Conservation (phyloP, 2,888 invertebrate genomes). For the Lissocephala sabroskyi region DNA sequence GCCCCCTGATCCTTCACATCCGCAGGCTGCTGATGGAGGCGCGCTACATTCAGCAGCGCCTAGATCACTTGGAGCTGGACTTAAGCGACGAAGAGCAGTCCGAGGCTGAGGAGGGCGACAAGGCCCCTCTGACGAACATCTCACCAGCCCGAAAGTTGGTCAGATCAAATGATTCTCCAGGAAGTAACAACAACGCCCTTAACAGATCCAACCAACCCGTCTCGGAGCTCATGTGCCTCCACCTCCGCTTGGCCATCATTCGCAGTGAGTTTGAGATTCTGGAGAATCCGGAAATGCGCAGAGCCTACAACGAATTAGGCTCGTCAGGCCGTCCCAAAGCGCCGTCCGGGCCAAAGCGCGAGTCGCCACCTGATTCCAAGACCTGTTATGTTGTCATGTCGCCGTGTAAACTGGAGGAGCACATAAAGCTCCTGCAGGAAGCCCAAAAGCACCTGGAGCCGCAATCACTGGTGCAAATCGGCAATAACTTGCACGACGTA, state of each 20-base stretch:
- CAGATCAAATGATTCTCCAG: too few species aligned
- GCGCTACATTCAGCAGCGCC: slow-evolving; percentile 73
- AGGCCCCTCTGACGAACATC: slow-evolving; percentile 1
- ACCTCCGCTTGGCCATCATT: slow-evolving; percentile 75
- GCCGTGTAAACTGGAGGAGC: slow-evolving; percentile 72
- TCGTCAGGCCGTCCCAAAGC: slow-evolving; percentile 39
- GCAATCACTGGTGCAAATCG: slow-evolving; percentile 71
- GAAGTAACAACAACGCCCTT: slow-evolving; percentile 56
- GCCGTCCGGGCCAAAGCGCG: background rate
- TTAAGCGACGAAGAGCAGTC: slow-evolving; percentile 67
- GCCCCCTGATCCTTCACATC: slow-evolving; percentile 74
- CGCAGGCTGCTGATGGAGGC: slow-evolving; percentile 75
- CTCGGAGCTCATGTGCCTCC: slow-evolving; percentile 74
- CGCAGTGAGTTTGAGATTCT: slow-evolving; percentile 76
- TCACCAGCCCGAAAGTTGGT: slow-evolving; percentile 24
- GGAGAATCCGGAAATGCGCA: slow-evolving; percentile 76
- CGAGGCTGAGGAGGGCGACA: slow-evolving; percentile 52
- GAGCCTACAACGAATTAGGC: slow-evolving; percentile 70
- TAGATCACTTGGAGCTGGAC: slow-evolving; percentile 72
- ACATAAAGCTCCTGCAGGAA: slow-evolving; percentile 72
- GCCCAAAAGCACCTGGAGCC: slow-evolving; percentile 69
- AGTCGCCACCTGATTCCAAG: slow-evolving; percentile 10
- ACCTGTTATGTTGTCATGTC: slow-evolving; percentile 72
- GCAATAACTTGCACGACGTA: slow-evolving; percentile 66
- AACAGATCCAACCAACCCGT: slow-evolving; percentile 69